A percentile compares a stretch with the other conserved stretches of the same genome.
phyloP scores from a whole-genome alignment of 2,113 vertebrate genomes.

The Neogale vison region DNA sequence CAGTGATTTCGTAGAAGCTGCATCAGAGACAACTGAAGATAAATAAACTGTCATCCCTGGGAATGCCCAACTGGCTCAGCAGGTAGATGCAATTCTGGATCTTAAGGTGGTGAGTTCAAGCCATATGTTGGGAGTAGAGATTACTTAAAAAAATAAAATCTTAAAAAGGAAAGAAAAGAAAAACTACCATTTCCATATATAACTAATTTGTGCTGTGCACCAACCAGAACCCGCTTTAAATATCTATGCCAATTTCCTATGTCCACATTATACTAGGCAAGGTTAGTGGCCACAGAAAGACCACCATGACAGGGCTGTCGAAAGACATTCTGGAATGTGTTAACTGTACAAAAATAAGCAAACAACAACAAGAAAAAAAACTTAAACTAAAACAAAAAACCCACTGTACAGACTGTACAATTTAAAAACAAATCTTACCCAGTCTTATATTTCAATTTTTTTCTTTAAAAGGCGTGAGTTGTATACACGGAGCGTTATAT shows the following conservation, averaged over 20 bases:
- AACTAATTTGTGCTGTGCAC: constrained; percentile 94
- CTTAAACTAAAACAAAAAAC: constrained; percentile 80
- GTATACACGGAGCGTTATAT: constrained; percentile 86
- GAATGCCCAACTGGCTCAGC: neutral
- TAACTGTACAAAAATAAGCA: constrained; percentile 93
- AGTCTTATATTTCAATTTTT: constrained; percentile 89
- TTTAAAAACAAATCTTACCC: constrained; percentile 95
- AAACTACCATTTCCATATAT: constrained; percentile 89
- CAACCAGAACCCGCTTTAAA: constrained; percentile 90
- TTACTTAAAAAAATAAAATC: neutral
- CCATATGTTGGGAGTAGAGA: neutral
- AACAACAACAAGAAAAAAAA: constrained; percentile 73
- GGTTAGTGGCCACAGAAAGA: constrained; percentile 82
- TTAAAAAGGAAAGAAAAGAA: constrained; percentile 24
- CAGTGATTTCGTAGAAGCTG: neutral
- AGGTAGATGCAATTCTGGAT: neutral
- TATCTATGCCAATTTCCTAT: constrained; percentile 90
- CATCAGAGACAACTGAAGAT: neutral
- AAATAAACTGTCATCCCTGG: neutral
- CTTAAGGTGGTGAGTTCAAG: neutral
- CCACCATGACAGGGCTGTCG: constrained; percentile 93
- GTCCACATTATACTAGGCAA: constrained; percentile 90
- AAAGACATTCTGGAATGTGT: constrained; percentile 95
- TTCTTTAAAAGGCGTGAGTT: constrained; percentile 94
- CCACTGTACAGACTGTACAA: constrained; percentile 85